Percentiles rank a stretch among this genome's conserved stretches.
Conservation (phyloP, 2,797 vertebrate species). For the Mico argentatus region DNA sequence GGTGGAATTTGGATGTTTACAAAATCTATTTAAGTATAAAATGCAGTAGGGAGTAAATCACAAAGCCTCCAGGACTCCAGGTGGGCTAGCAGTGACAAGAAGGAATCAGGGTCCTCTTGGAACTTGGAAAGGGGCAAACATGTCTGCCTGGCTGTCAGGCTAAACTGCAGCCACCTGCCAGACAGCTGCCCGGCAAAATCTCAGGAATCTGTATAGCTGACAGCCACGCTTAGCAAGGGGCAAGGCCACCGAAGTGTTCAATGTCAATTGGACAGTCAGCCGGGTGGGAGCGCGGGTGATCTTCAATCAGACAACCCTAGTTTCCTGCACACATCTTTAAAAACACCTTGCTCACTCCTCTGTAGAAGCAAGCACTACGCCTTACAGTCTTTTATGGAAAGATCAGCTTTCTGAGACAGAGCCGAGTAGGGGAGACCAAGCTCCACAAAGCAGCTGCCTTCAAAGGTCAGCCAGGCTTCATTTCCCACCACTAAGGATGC, state of each 20-base stretch:
- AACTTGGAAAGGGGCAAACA: background rate
- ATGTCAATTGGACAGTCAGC: fast-evolving
- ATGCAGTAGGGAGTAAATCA: no score
- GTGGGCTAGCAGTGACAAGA: no score
- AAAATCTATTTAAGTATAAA: background rate
- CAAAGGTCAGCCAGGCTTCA: background rate
- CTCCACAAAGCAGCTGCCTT: background rate
- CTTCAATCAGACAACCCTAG: background rate
- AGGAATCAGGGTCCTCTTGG: background rate
- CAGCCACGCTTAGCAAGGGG: background rate
- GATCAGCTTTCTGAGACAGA: background rate
- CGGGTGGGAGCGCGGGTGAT: fast-evolving
- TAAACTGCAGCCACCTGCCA: background rate
- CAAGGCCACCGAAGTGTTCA: background rate
- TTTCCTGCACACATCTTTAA: background rate
- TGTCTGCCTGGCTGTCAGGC: background rate
- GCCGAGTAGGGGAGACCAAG: background rate
- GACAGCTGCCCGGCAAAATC: background rate
- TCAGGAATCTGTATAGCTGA: background rate
- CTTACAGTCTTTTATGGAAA: background rate
- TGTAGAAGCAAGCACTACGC: background rate
- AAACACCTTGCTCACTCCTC: background rate
- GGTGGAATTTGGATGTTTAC: no score
- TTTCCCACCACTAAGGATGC: background rate
- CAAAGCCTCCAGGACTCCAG: background rate